A percentile compares a stretch with the other conserved stretches of the same genome.
Conservation (phyloP, 2,797 vertebrate genomes). For the Schizopygopsis malacanthus region DNA sequence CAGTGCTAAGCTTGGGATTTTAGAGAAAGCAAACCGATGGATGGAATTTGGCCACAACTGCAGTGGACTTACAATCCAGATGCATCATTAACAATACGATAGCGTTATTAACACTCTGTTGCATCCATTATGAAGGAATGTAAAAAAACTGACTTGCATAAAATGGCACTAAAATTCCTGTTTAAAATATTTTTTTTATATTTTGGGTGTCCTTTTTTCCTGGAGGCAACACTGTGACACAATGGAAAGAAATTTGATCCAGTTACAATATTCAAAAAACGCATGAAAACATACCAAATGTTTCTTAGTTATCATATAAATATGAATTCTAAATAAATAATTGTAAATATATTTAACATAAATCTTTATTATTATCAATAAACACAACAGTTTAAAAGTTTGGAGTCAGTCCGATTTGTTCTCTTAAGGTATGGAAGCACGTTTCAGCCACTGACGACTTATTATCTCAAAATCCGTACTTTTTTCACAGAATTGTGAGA, state of each 20-base stretch:
- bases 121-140: not conserved
- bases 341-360: not conserved
- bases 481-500: too few species aligned
- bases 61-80: not conserved
- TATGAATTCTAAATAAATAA: not conserved
- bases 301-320: not conserved
- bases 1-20: slow-evolving; percentile 7
- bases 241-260: not conserved
- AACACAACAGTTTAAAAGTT: not conserved
- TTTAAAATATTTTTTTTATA: too few species aligned
- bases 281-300: not conserved
- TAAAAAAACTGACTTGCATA: not conserved
- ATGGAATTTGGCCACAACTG: not conserved
- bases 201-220: not conserved
- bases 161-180: not conserved
- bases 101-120: not conserved
- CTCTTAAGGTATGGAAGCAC: not conserved
- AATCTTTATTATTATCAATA: not conserved
- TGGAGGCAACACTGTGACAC: not conserved
- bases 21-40: not conserved
- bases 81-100: not conserved
- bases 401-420: not conserved
- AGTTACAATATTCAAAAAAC: not conserved
- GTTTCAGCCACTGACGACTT: too few species aligned
- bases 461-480: too few species aligned